Evolutionary conservation across 2,113 vertebrate species (phyloP).

Genomic region (Nyctereutes procyonoides): DNA sequence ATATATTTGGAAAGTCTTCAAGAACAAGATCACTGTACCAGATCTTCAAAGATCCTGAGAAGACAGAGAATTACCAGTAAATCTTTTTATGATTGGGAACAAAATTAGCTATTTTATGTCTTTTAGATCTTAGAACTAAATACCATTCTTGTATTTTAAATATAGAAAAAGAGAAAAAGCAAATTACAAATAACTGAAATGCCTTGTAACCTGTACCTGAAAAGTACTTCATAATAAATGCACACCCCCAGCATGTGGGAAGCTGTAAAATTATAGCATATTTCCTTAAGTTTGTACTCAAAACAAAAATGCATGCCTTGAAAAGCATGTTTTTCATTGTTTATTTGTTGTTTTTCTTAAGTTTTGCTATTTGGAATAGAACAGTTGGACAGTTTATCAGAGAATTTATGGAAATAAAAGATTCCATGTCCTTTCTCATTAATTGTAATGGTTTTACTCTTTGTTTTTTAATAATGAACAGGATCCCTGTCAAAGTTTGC

Average conservation of each 20-base stretch:
- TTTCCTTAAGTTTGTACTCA: neutral
- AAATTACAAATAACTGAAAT: neutral
- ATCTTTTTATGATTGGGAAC: slow-evolving; percentile 7
- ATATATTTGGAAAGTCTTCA: neutral
- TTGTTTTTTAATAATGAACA: slow-evolving; percentile 72
- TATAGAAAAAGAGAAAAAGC: neutral
- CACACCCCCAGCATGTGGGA: neutral
- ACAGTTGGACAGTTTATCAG: slow-evolving; percentile 21
- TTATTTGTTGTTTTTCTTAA: slow-evolving; percentile 10
- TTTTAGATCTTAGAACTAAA: neutral
- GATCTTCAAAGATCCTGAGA: slow-evolving; percentile 12
- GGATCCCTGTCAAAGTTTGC: slow-evolving; percentile 90
- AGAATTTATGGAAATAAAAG: slow-evolving; percentile 18
- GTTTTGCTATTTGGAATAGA: slow-evolving; percentile 23
- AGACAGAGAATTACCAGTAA: neutral
- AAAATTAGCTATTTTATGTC: slow-evolving; percentile 3
- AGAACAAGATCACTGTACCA: neutral
- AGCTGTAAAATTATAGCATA: neutral
- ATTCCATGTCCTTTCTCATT: slow-evolving; percentile 14
- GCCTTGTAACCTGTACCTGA: neutral
- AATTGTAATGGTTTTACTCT: slow-evolving; percentile 54
- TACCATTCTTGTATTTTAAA: slow-evolving; percentile 22
- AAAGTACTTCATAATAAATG: neutral
- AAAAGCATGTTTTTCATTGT: slow-evolving; percentile 11
- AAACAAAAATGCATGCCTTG: neutral